Base-by-base conservation (phyloP, 2,888 invertebrate genomes). In the Auanema sp. region DNA sequence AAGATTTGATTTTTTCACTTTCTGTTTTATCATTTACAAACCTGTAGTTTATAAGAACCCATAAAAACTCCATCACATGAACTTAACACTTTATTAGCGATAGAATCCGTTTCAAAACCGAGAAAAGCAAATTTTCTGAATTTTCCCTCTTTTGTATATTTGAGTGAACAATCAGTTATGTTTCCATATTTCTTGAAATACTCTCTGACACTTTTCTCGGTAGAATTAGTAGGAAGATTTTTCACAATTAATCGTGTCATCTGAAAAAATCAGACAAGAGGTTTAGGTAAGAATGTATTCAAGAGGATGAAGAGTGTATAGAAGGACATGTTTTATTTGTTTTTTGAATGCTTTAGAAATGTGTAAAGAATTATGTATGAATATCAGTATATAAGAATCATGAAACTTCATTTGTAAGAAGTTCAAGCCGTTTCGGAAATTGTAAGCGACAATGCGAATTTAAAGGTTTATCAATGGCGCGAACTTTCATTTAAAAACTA, bases 111-210 rank as follows among this genome's bases (percentile, higher is more conserved):
- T 82, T 91, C 90, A 84, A 89, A 97, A 8, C 97, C 97, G 76
- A 98, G 87, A 83, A 97, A 97, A 4, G 90, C 93, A 86, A 97
- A 97, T 79, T 91, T 90, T 65, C 97, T 88, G 84, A 97, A 97
- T 83, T 90, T 90, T 10, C 96, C 95, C 33, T 75, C 74, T 59
- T 90, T 89, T 0, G 92, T 93, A 81, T 91, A 95, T 84, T 96
- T 97, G 8, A 97, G 85, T 79, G 93, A 92, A 8, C 95, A 89
- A 86, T 98, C 97, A 8, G 96, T 97, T 10, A 98, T 57, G 8
- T 65, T 54, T 11, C 81, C 83, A 51, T 69, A 76, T 42, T 71
- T 68, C 54, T 66, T 65, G 55, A 69, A 74, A 59, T 60, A 58
- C 42, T 71, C 66, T 24, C 78, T 71, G 5, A 82, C 65, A 55